Base-by-base conservation (phyloP, 2,113 vertebrate genomes). In the Mystacornis crossleyi region DNA sequence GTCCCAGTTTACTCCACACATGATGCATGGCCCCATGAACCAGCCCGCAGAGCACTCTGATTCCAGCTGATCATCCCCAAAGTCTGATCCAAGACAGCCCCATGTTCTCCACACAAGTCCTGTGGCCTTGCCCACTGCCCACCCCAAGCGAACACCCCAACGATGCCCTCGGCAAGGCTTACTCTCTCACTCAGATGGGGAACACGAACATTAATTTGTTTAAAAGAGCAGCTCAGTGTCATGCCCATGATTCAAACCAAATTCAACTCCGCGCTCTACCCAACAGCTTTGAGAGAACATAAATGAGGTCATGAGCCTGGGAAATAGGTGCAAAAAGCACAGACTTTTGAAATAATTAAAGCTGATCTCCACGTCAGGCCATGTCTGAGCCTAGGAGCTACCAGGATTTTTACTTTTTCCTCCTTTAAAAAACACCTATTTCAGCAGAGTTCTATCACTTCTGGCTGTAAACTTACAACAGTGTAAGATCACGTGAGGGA, bases 1-100 rank as follows among this genome's bases (percentile, higher is more conserved):
- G 18, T 20, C 33, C 17, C 42, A 28, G 51, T 25, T 48, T 16
- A 24, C 24, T 16, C 18, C 43, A 13, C 28, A 23, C 0, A 0
- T 8, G 43, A 15, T 1, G n/a, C 2, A 5, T 0, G 8, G 55
- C 21, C 43, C 33, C 50, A 14, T 2, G 2, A 26, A 26, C 48
- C 34, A 33, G 53, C 42, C 45, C 17, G 1, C 38, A 8, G 14
- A 16, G 54, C 48, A 6, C 40, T 14, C 45, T 47, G 15, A 20
- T 12, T 45, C 18, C 0, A 0, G 1, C 5, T 3, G 0, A 15
- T 53, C 24, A n/a, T 3, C n/a, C 31, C 28, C 28, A 9, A 42
- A 36, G 12, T 17, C 45, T 7, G 26, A 11, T 4, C n/a, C 55
- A 40, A 53, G 58, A 28, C 48, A 79, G 8, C 6, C 36, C 54